A percentile compares a stretch with the other conserved stretches of the same genome.
These are phyloP conservation scores for Falco peregrinus DNA, from an alignment of 2,797 vertebrate species.

Conservation along the genomic window DNA sequence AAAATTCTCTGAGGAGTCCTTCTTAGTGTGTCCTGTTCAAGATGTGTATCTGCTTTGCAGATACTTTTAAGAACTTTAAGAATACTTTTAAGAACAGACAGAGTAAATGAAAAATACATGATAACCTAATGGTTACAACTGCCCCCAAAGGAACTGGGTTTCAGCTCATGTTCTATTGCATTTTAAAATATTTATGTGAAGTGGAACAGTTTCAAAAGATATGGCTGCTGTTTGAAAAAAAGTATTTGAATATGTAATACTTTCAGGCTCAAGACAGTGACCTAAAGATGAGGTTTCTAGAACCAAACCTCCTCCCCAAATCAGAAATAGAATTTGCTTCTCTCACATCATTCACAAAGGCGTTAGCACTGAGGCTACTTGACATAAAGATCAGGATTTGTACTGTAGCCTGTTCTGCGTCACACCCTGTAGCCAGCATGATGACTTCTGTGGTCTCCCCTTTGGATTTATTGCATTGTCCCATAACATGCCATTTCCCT, in stretches of 20 bases:
- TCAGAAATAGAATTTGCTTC: background rate
- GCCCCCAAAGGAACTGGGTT: background rate
- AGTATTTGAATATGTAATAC: background rate
- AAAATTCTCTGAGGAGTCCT: background rate
- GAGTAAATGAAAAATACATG: slow-evolving; percentile 13
- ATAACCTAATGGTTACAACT: background rate
- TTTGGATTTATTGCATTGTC: background rate
- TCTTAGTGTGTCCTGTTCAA: background rate
- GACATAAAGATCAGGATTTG: background rate
- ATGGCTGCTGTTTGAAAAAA: background rate
- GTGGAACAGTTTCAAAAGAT: background rate
- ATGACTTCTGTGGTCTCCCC: background rate
- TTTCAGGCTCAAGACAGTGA: background rate
- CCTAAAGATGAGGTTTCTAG: background rate
- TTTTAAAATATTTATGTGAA: slow-evolving; percentile 39
- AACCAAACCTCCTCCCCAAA: background rate
- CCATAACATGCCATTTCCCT: background rate
- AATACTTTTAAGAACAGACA: background rate
- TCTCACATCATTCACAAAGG: background rate
- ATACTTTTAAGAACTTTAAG: background rate
- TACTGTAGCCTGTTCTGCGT: background rate
- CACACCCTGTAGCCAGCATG: background rate
- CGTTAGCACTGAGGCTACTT: background rate
- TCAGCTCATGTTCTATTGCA: background rate
- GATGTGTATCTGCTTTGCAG: background rate